Percentiles rank a stretch among this genome's conserved stretches.
These are phyloP conservation scores for Eunapius fragilis DNA, from an alignment of 37 sponge, comb jelly and placozoan species.

Conservation along the genomic window DNA sequence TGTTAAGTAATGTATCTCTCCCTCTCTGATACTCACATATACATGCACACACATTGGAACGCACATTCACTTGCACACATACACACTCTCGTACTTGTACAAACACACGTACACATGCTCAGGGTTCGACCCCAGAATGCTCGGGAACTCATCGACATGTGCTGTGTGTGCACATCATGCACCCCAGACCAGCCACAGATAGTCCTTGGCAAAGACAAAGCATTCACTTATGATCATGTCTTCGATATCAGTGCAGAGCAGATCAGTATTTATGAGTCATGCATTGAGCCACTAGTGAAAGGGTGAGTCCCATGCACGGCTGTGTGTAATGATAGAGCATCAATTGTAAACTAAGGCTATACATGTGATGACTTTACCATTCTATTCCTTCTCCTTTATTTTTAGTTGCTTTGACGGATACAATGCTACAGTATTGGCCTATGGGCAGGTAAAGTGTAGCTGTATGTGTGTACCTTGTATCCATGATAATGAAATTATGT, in stretches of 20 bases:
- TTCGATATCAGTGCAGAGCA: constrained; percentile 78
- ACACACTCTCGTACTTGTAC: no score
- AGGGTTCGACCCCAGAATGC: constrained; percentile 95
- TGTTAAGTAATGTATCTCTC: no score
- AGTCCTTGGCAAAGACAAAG: constrained; percentile 91
- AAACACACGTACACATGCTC: not conserved
- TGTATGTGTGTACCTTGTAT: not conserved
- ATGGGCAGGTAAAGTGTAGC: constrained; percentile 80
- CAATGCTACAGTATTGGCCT: constrained; percentile 97
- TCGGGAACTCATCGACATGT: constrained; percentile 89
- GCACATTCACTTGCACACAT: no score
- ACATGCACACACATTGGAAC: no score
- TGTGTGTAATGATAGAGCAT: no score
- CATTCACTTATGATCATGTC: constrained; percentile 96
- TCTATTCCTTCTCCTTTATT: no score
- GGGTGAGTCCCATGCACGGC: constrained; percentile 82
- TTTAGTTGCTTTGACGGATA: constrained; percentile 94
- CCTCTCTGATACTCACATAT: no score
- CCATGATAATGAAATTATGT: no score
- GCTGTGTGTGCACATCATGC: constrained; percentile 80
- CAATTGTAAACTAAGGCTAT: no score
- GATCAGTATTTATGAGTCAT: constrained; percentile 54
- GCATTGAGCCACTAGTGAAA: constrained; percentile 76
- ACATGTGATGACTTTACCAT: no score
- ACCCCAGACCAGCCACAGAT: constrained; percentile 87